These are phyloP conservation scores for Clanis bilineata DNA, from an alignment of 2,888 invertebrate species.

Conservation along the genomic window DNA sequence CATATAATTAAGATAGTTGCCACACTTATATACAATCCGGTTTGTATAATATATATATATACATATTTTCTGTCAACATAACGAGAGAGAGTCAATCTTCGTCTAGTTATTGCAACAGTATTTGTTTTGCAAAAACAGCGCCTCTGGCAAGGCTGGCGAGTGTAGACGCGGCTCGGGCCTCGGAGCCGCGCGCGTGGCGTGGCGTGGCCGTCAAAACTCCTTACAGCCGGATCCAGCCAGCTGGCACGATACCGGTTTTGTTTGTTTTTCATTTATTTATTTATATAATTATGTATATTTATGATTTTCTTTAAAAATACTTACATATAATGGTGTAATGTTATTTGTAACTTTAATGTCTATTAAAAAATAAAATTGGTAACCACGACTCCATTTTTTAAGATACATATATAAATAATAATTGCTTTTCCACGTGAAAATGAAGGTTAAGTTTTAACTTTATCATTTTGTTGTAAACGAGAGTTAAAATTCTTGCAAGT, in stretches of 20 bases:
- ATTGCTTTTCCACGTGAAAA: too few relatives aligned
- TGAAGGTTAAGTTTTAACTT: too few relatives aligned
- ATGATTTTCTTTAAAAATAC: not conserved
- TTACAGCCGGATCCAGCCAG: slow-evolving; percentile 48
- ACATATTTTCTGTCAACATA: slow-evolving; percentile 13
- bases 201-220: slow-evolving; percentile 17
- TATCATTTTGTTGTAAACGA: too few relatives aligned
- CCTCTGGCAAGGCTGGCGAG: slow-evolving; percentile 71
- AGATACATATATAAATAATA: too few relatives aligned
- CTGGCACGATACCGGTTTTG: slow-evolving; percentile 17
- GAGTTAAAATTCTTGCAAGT: too few relatives aligned
- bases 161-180: slow-evolving; percentile 35
- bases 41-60: not conserved
- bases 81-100: slow-evolving; percentile 52
- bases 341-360: not conserved
- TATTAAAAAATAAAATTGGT: too few relatives aligned
- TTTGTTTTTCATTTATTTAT: not conserved
- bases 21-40: not conserved
- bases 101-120: slow-evolving; percentile 59
- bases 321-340: not conserved
- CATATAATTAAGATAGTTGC: not conserved
- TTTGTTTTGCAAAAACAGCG: slow-evolving; percentile 71
- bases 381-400: too few relatives aligned
- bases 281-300: not conserved
- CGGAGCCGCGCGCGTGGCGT: slow-evolving; percentile 14